Base-by-base conservation (phyloP, 2,113 vertebrate genomes). In the Paramisgurnus dabryanus region DNA sequence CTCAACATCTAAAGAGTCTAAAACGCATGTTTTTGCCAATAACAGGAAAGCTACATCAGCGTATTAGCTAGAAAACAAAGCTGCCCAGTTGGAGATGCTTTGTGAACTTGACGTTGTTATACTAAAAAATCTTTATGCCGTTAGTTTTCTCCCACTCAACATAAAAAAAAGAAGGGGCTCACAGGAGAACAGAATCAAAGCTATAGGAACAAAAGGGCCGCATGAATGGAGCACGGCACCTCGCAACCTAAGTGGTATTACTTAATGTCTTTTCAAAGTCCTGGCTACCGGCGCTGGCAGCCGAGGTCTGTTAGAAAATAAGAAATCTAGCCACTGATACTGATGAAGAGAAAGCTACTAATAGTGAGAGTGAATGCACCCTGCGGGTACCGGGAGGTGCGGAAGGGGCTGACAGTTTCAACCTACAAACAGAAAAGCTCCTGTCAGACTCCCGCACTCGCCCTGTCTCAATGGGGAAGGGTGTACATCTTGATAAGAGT, bases 231-330 rank as follows among this genome's bases (percentile, higher is more conserved):
- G 60, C 40, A 81, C 27, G 47, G 70, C 61, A 27, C 41, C 72
- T 69, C 72, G 40, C 64, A 53, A 81, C 63, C 80, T 50, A 68
- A 76, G 65, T 69, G 65, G 41, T 39, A 60, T 61, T 61, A 60
- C 64, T 68, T 68, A 68, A 65, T 75, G 79, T 53, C 72, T 58
- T 67, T 80, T 81, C 79, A 77, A 77, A 77, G 61, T 77, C 39
- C 27, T 66, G 75, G 75, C 34, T 77, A 22, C 61, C 79, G 41
- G 71, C 67, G 12, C 63, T 80, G 68, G 78, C 78, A 72, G 68
- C 78, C 11, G 47, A 72, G 27, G 12, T 60, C 69, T 72, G 78
- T 80, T 65, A 53, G 58, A 71, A 34, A 80, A 74, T 58, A 63
- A 41, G 60, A 65, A 71, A 80, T 80, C 49, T 40, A 18, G 50